These are phyloP conservation scores for Poecilia wingei DNA, from an alignment of 2,797 vertebrate species.

Conservation along the genomic window DNA sequence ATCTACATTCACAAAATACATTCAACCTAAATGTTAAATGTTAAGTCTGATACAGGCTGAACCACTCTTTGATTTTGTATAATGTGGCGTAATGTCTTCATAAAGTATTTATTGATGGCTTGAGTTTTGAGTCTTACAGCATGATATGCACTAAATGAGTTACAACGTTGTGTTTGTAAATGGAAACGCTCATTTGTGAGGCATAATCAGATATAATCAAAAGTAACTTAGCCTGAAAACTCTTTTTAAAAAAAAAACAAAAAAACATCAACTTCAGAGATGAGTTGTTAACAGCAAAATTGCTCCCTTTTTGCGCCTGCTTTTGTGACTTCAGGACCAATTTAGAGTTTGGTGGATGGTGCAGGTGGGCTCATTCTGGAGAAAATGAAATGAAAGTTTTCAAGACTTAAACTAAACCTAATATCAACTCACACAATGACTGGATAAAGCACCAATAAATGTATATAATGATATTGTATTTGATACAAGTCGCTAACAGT, in stretches of 20 bases:
- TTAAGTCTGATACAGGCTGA: conserved; percentile 17
- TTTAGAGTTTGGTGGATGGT: neutral
- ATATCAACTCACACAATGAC: conserved; percentile 14
- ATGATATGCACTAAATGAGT: neutral
- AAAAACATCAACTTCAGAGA: neutral
- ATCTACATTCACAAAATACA: conserved; percentile 68
- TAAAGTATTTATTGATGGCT: conserved; percentile 3
- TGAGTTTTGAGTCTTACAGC: conserved; percentile 7
- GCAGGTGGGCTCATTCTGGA: neutral
- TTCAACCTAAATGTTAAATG: conserved; percentile 60
- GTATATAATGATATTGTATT: conserved; percentile 23
- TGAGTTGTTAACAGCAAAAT: neutral
- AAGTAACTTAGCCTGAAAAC: neutral
- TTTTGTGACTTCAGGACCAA: neutral
- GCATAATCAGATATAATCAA: neutral
- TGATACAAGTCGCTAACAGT: conserved; percentile 18
- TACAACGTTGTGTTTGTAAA: neutral
- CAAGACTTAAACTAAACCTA: conserved; percentile 20
- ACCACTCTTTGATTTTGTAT: conserved; percentile 1
- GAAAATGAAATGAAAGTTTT: neutral
- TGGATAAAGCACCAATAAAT: neutral
- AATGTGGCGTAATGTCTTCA: neutral
- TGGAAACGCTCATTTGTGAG: neutral
- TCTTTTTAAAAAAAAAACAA: neutral
- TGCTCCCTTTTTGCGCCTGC: neutral